A percentile compares a stretch with the other conserved stretches of the same genome.
These are phyloP conservation scores for Brachylomia viminalis DNA, from an alignment of 2,888 invertebrate genomes.

Conservation along the genomic window DNA sequence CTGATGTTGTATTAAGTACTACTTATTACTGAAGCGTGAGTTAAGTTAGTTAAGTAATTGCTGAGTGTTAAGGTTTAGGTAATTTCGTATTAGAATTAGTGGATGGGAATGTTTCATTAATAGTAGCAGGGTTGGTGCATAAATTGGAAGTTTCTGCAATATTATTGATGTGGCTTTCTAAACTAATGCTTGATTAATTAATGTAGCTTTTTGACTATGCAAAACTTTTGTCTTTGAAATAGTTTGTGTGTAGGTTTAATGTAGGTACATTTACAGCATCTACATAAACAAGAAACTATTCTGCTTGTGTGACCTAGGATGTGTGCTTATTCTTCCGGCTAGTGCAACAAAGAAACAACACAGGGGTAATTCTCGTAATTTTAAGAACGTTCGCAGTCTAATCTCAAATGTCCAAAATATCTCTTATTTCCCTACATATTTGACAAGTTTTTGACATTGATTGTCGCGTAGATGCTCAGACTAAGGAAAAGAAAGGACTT, in stretches of 20 bases:
- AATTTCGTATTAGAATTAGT: constrained; percentile 20
- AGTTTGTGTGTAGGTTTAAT: not conserved
- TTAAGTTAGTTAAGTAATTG: constrained; percentile 17
- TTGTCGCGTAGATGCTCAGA: too few species aligned
- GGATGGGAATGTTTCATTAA: not conserved
- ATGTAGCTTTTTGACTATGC: not conserved
- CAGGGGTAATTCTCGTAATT: too few species aligned
- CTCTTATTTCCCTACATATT: too few species aligned
- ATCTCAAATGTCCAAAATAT: too few species aligned
- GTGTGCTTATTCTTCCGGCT: too few species aligned
- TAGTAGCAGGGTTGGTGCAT: not conserved
- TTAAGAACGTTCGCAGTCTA: too few species aligned
- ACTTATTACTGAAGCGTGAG: constrained; percentile 40
- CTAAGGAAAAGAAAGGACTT: too few species aligned
- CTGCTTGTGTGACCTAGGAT: too few species aligned
- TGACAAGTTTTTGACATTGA: too few species aligned
- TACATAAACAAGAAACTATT: too few species aligned
- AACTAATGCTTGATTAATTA: not conserved
- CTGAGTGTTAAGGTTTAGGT: constrained; percentile 7
- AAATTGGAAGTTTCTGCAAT: not conserved
- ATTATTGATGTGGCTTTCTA: not conserved
- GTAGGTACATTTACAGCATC: too few species aligned
- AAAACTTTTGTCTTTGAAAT: not conserved
- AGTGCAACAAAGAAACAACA: too few species aligned
- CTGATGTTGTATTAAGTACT: constrained; percentile 38